phyloP scores from a whole-genome alignment of 2,797 vertebrate genomes.

The Alectoris magna region DNA sequence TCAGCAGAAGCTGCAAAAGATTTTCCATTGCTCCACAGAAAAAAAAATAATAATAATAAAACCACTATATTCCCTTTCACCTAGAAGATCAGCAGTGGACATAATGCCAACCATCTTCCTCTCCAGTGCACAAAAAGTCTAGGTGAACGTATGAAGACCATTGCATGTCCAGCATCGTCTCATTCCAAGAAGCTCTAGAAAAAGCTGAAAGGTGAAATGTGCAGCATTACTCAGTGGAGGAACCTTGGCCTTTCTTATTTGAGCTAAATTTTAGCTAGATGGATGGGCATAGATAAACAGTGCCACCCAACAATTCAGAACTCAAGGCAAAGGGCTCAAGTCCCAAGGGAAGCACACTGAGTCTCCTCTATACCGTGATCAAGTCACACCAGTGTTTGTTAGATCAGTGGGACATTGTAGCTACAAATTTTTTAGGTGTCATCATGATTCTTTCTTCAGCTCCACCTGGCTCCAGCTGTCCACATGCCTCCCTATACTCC shows the following conservation, averaged over 20 bases:
- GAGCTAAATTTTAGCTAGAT: not conserved
- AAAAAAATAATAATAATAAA: accelerated
- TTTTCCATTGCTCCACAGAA: not conserved
- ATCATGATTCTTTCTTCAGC: accelerated
- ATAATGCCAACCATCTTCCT: not conserved
- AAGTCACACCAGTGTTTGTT: accelerated
- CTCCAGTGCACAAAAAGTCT: not conserved
- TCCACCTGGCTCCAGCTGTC: not conserved
- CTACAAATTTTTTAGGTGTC: not conserved
- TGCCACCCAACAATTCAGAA: accelerated
- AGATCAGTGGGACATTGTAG: not conserved
- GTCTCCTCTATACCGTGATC: accelerated
- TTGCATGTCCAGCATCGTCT: accelerated
- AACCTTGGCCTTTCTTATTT: not conserved
- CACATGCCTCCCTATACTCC: not conserved
- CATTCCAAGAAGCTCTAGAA: not conserved
- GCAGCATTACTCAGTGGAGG: not conserved
- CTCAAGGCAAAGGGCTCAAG: not conserved
- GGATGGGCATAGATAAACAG: not conserved
- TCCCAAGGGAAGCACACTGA: not conserved
- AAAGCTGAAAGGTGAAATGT: not conserved
- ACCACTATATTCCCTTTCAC: not conserved
- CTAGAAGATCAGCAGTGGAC: not conserved
- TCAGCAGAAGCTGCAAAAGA: not conserved
- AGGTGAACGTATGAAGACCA: not conserved